Evolutionary conservation across 2,797 vertebrate genomes (phyloP), one percentile per base, ranked within the genome.

Genomic region (Percopsis omiscomaycus): DNA sequence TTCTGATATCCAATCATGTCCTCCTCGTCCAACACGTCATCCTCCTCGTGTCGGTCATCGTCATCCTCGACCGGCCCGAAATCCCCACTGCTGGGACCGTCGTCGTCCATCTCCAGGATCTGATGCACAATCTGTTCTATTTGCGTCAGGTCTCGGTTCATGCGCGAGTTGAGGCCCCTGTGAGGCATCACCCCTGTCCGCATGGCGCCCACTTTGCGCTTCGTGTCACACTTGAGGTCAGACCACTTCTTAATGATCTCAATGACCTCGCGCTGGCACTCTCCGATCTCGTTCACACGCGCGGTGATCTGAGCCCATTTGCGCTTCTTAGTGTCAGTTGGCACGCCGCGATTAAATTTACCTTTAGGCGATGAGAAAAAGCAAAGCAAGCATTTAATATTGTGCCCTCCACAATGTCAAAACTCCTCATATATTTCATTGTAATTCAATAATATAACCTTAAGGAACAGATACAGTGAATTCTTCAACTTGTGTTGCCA

Each of bases 221-320:
- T 93, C 11, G 91, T 92, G 85, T 94, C 92, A 37, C 92, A 94
- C 77, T 93, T 93, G 0, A 93, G 83, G 71, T 94, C 92, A 0
- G 92, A 92, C 92, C 92, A 93, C 68, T 94, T 94, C 86, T 93
- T 93, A 53, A 93, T 89, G 53, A 94, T 90, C 66, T 94, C 92
- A 1, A 91, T 89, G 73, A 93, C 86, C 66, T 93, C 92, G 0
- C 92, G 89, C 48, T 92, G 91, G 59, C 91, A 93, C 73, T 93
- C 92, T 3, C 92, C 91, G 0, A 94, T 93, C 77, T 92, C 91
- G 29, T 94, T 94, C 32, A 93, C 87, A 2, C 90, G 87, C 0
- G 91, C 91, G 0, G 93, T 91, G 10, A 93, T 93, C 73, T 92
- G 89, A 2, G 92, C 90, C 93, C 92, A 94, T 2, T 87, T 92